Evolutionary conservation across 2,888 invertebrate species (phyloP).

Genomic region (Miltochrista miniata): DNA sequence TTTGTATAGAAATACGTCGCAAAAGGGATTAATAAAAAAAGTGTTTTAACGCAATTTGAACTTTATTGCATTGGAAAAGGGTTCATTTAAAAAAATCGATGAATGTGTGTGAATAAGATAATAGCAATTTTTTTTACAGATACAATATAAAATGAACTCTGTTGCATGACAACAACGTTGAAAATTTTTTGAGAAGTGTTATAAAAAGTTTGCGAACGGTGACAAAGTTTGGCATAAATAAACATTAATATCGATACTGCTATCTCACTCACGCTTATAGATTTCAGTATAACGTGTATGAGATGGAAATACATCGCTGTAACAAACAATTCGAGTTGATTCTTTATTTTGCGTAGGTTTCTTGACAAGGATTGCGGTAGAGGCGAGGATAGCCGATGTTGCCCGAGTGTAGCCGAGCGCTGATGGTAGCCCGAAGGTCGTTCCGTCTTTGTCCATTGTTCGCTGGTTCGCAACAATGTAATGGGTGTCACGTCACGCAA

Average conservation of each 20-base stretch:
- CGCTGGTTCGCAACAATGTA: conserved; percentile 2
- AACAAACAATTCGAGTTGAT: conserved; percentile 22
- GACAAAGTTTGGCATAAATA: conserved; percentile 33
- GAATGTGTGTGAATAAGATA: conserved; percentile 21
- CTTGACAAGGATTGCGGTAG: not conserved
- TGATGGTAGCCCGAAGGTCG: conserved; percentile 9
- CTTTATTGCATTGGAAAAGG: conserved; percentile 18
- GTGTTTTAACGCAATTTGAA: conserved; percentile 13
- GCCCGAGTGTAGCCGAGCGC: conserved; percentile 1
- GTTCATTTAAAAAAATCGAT: not conserved
- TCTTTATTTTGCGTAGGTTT: conserved; percentile 14
- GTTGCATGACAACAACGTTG: conserved; percentile 1
- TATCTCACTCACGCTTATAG: conserved; percentile 7
- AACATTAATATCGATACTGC: conserved; percentile 8
- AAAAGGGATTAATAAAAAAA: conserved; percentile 16
- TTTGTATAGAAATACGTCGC: not conserved
- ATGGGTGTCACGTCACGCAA: conserved; percentile 10
- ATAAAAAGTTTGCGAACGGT: conserved; percentile 13
- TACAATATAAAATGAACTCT: conserved; percentile 2
- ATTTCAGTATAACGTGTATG: not conserved
- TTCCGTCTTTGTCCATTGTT: conserved; percentile 7
- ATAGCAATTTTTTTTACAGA: conserved; percentile 17
- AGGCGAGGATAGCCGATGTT: conserved; percentile 2
- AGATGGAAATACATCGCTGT: conserved; percentile 10
- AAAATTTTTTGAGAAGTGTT: conserved; percentile 1